phyloP scores from a whole-genome alignment of 2,113 vertebrate species.

The Dicaeum eximium region DNA sequence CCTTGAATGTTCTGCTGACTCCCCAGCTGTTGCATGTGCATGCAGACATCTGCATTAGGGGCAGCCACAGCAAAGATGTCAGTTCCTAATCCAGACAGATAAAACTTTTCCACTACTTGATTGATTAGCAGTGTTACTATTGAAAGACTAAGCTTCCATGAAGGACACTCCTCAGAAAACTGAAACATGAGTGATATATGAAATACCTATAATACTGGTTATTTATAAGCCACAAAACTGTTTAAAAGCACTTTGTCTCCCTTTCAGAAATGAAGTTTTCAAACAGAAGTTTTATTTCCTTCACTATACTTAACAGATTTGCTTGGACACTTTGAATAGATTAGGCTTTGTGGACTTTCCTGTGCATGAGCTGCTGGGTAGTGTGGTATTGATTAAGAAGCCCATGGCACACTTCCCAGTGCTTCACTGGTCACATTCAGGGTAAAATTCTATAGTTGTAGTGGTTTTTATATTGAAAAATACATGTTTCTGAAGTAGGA shows the following conservation, averaged over 20 bases:
- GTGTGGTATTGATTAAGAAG: slow-evolving; percentile 12
- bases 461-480: background rate
- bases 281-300: background rate
- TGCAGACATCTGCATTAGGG: background rate
- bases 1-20: background rate
- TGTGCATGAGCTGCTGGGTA: background rate
- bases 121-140: background rate
- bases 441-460: background rate
- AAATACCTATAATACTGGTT: background rate
- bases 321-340: background rate
- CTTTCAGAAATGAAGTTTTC: background rate
- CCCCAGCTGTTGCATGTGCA: background rate
- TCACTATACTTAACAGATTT: background rate
- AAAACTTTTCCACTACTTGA: background rate
- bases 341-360: background rate
- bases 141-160: background rate
- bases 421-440: background rate
- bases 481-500: background rate
- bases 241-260: background rate
- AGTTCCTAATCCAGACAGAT: background rate
- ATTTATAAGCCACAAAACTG: background rate
- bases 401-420: background rate
- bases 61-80: background rate
- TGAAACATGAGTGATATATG: background rate
- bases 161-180: background rate